These are phyloP conservation scores for Cygnus olor DNA, from an alignment of 2,797 vertebrate species.

Conservation along the genomic window DNA sequence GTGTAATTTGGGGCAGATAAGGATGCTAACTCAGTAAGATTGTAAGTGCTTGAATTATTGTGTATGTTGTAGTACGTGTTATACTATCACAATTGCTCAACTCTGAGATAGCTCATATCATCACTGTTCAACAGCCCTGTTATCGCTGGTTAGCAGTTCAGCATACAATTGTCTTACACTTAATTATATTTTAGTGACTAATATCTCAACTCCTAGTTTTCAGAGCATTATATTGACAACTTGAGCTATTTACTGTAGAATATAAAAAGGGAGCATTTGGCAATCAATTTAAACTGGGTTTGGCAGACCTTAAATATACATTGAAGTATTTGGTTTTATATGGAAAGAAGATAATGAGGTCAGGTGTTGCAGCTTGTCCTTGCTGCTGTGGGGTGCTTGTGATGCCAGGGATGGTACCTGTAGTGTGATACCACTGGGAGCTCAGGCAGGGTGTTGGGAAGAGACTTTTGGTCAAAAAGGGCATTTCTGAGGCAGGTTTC, in stretches of 20 bases:
- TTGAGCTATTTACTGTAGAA: neutral
- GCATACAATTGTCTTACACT: neutral
- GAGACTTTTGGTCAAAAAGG: neutral
- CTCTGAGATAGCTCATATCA: neutral
- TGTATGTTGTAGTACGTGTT: neutral
- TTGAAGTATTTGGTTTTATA: neutral
- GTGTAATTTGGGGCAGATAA: neutral
- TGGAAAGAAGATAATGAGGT: neutral
- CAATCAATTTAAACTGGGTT: neutral
- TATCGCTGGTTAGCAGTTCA: neutral
- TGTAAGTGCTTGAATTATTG: neutral
- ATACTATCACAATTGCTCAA: neutral
- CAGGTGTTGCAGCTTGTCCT: conserved; percentile 8
- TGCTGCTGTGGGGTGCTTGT: neutral
- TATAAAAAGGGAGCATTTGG: neutral
- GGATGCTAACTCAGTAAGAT: neutral
- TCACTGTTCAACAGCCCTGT: neutral
- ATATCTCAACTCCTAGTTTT: neutral
- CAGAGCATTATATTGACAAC: neutral
- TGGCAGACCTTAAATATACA: neutral
- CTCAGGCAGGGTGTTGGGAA: neutral
- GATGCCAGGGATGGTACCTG: neutral
- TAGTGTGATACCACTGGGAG: neutral
- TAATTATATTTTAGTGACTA: neutral
- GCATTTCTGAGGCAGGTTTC: neutral